Percentiles rank a stretch among this genome's conserved stretches.
These are phyloP conservation scores for Eremophila alpestris DNA, from an alignment of 2,797 vertebrate species.

Conservation along the genomic window DNA sequence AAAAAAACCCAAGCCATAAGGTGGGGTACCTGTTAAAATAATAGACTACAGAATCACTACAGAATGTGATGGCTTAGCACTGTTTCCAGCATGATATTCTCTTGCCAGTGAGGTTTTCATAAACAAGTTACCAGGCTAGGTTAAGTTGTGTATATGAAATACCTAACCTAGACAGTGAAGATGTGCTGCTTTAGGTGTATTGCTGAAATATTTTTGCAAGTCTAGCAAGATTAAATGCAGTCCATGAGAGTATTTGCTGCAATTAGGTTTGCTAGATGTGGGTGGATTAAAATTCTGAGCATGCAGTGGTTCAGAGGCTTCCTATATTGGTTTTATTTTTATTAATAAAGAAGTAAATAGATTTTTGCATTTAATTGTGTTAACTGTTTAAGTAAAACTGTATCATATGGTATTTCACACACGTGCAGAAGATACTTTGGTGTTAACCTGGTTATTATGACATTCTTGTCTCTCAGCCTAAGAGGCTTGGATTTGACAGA, in stretches of 20 bases:
- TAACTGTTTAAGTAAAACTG: not conserved
- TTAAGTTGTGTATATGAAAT: not conserved
- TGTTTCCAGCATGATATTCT: not conserved
- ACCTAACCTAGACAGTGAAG: not conserved
- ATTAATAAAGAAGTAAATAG: not conserved
- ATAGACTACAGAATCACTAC: too few species aligned
- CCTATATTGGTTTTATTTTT: not conserved
- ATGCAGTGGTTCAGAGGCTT: not conserved
- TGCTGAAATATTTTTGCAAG: not conserved
- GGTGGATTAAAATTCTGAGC: not conserved
- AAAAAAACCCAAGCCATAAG: not conserved
- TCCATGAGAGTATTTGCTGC: not conserved
- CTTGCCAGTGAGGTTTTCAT: not conserved
- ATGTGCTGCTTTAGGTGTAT: not conserved
- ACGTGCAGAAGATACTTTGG: not conserved
- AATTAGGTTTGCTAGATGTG: not conserved
- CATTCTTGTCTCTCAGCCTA: not conserved
- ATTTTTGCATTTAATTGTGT: not conserved
- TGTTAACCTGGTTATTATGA: not conserved
- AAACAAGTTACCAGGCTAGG: not conserved
- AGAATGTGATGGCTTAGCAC: not conserved
- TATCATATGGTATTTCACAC: not conserved
- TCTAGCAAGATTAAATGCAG: not conserved
- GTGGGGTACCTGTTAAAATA: not conserved
- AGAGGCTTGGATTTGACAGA: not conserved